Conservation (phyloP, 2,113 vertebrate species). For the Oncorhynchus mykiss region DNA sequence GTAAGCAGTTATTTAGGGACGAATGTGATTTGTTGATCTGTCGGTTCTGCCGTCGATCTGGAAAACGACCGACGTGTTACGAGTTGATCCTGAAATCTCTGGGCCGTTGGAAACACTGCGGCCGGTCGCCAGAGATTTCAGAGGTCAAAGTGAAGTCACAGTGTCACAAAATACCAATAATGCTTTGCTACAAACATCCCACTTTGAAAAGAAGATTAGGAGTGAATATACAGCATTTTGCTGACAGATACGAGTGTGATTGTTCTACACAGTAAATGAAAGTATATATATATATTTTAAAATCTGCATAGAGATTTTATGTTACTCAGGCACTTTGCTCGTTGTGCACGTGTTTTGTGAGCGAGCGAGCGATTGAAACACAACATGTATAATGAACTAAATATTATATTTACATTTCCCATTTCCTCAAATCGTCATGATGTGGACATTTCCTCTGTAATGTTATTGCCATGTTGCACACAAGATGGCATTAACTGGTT, state of each 20-base stretch:
- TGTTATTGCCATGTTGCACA: too few relatives aligned
- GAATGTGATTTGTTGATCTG: too few relatives aligned
- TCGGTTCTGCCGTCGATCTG: background rate
- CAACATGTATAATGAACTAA: background rate
- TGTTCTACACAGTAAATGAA: background rate
- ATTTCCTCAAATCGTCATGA: too few relatives aligned
- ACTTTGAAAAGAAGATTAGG: background rate
- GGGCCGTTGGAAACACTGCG: slow-evolving; percentile 3
- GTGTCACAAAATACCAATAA: slow-evolving; percentile 9
- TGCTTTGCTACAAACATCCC: background rate
- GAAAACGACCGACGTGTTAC: background rate
- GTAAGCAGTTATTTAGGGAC: too few relatives aligned
- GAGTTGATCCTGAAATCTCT: background rate
- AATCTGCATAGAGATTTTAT: background rate
- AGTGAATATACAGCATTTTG: background rate
- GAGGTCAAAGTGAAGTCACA: slow-evolving; percentile 24
- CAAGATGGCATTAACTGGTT: too few relatives aligned
- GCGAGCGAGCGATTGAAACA: slow-evolving; percentile 1
- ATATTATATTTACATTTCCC: too few relatives aligned
- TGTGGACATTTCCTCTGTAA: too few relatives aligned
- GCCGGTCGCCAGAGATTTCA: background rate
- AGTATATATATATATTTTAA: too few relatives aligned
- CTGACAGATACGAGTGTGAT: background rate
- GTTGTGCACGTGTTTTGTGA: background rate
- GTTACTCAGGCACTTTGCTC: slow-evolving; percentile 32